Percentiles rank a stretch among this genome's conserved stretches.
These are phyloP conservation scores for Thymallus thymallus DNA, from an alignment of 2,113 vertebrate genomes.

Conservation along the genomic window DNA sequence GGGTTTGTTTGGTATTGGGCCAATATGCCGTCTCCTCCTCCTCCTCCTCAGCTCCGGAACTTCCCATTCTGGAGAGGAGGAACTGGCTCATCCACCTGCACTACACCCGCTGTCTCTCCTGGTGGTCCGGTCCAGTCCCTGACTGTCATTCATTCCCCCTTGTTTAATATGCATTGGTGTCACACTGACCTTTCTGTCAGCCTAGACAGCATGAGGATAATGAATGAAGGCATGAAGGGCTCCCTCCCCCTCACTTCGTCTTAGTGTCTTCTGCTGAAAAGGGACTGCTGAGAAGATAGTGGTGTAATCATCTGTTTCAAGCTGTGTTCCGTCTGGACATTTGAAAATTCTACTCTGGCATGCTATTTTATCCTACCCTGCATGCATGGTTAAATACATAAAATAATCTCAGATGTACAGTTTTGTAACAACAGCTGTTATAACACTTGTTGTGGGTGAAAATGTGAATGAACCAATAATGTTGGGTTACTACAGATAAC, in stretches of 20 bases:
- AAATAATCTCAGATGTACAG: too few relatives aligned
- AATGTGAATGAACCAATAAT: too few relatives aligned
- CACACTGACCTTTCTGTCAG: constrained; percentile 19
- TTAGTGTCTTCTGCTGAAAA: not conserved
- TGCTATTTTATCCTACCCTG: not conserved
- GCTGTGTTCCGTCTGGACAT: not conserved
- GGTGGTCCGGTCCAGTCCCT: not conserved
- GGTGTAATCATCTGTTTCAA: constrained; percentile 2
- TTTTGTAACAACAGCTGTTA: too few relatives aligned
- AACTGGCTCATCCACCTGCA: constrained; percentile 98
- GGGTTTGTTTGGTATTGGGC: not conserved
- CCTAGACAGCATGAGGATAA: constrained; percentile 11
- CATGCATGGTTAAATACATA: too few relatives aligned
- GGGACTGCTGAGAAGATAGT: not conserved
- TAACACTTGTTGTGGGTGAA: too few relatives aligned
- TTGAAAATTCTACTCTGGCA: not conserved
- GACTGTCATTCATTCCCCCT: not conserved
- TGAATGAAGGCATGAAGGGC: not conserved
- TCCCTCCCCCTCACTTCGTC: not conserved
- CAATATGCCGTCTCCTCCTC: not conserved
- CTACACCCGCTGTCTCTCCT: constrained; percentile 80
- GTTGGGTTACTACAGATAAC: too few relatives aligned
- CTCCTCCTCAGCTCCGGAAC: constrained; percentile 76
- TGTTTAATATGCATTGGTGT: not conserved
- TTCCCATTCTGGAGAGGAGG: constrained; percentile 86